phyloP scores from a whole-genome alignment of 1,140 invertebrate genomes.

The Wiebesia pumilae region DNA sequence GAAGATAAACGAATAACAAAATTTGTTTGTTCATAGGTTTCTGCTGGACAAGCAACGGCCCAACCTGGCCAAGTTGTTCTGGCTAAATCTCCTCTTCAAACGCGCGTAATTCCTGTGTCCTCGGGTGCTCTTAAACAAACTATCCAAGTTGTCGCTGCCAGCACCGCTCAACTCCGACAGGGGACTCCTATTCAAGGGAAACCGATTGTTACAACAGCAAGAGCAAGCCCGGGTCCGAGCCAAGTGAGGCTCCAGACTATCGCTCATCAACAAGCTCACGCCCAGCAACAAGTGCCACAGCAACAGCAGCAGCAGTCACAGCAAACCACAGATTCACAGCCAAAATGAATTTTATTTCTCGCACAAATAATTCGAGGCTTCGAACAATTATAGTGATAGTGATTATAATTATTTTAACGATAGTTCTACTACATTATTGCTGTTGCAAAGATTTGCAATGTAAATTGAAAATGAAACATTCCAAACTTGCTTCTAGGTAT shows the following conservation, averaged over 20 bases:
- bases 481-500: conserved; percentile 42
- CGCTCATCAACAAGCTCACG: conserved; percentile 60
- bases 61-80: conserved; percentile 71
- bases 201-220: conserved; percentile 66
- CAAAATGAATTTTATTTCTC: conserved; percentile 58
- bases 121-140: conserved; percentile 75
- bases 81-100: conserved; percentile 71
- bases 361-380: conserved; percentile 23
- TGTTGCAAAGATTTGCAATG: conserved; percentile 28
- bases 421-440: conserved; percentile 20
- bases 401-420: background rate
- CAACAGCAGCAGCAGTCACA: conserved; percentile 57
- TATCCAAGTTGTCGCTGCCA: conserved; percentile 76
- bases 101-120: conserved; percentile 75
- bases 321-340: conserved; percentile 63
- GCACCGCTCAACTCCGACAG: conserved; percentile 69
- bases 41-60: conserved; percentile 63
- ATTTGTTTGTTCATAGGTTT: conserved; percentile 61
- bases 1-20: background rate
- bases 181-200: conserved; percentile 68
- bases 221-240: conserved; percentile 69
- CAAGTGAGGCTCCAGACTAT: conserved; percentile 72
- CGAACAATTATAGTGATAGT: background rate
- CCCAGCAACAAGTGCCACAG: conserved; percentile 24
- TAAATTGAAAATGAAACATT: conserved; percentile 50